These are phyloP conservation scores for Megaceryle torquata DNA, from an alignment of 2,113 vertebrate species.

Conservation along the genomic window DNA sequence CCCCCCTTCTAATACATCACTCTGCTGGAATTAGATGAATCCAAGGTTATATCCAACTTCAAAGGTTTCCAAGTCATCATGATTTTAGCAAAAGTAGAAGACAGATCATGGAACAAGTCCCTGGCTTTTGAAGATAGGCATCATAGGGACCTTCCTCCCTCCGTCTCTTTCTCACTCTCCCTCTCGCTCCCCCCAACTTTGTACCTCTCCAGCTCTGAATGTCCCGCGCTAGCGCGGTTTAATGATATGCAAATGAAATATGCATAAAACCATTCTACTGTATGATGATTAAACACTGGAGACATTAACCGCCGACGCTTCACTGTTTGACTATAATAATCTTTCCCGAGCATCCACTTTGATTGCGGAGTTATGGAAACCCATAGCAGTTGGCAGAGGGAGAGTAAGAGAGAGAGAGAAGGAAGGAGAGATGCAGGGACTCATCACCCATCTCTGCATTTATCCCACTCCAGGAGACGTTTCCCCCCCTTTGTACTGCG, in stretches of 20 bases:
- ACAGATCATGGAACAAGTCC: constrained; percentile 72
- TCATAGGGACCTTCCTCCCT: constrained; percentile 63
- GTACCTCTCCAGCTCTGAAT: constrained; percentile 83
- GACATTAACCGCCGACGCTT: constrained; percentile 91
- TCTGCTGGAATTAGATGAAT: constrained; percentile 77
- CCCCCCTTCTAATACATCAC: constrained; percentile 69
- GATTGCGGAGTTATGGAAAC: constrained; percentile 80
- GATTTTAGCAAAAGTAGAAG: constrained; percentile 76
- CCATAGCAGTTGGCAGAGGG: constrained; percentile 76
- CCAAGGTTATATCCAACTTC: constrained; percentile 80
- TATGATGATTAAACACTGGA: constrained; percentile 98
- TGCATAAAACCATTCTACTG: constrained; percentile 99
- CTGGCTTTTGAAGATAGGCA: constrained; percentile 74
- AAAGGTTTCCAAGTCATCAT: constrained; percentile 76
- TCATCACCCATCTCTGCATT: constrained; percentile 75
- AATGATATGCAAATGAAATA: constrained; percentile 99
- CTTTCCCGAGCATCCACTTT: constrained; percentile 79
- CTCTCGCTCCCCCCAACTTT: constrained; percentile 75
- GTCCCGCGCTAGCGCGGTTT: constrained; percentile 85
- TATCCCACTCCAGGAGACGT: constrained; percentile 75
- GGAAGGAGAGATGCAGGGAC: constrained; percentile 63
- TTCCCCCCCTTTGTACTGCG: constrained; percentile 68
- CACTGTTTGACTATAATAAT: constrained; percentile 76
- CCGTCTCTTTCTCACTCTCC: constrained; percentile 29
- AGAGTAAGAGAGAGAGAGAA: constrained; percentile 31